Conservation (phyloP, 37 sponge, comb jelly and placozoan genomes). For the Dysidea cf. avara region DNA sequence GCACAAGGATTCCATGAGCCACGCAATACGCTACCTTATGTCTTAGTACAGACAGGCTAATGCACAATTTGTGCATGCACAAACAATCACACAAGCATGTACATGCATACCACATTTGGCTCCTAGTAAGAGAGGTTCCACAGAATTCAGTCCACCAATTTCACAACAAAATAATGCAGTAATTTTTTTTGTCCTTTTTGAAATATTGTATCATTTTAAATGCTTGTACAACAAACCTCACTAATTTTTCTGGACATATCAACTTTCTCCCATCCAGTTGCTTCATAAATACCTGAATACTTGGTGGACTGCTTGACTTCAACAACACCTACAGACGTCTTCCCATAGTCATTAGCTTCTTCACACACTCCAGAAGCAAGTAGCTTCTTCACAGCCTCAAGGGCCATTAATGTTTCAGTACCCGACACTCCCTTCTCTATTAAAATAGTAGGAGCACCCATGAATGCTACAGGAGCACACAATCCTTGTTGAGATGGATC, state of each 20-base stretch:
- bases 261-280: conserved; percentile 28
- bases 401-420: conserved; percentile 34
- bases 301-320: neutral
- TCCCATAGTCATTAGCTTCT: conserved; percentile 7
- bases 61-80: no score
- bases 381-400: conserved; percentile 35
- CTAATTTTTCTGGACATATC: no score
- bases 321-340: conserved; percentile 23
- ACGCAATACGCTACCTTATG: no score
- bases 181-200: conserved; percentile 48
- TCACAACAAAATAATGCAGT: conserved; percentile 59
- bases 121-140: conserved; percentile 75
- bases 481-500: conserved; percentile 13
- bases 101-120: conserved; percentile 27
- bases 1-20: no score
- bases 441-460: conserved; percentile 80
- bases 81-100: no score
- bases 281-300: neutral
- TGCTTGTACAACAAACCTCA: no score
- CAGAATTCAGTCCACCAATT: conserved; percentile 73
- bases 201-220: no score
- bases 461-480: conserved; percentile 53
- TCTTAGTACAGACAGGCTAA: no score
- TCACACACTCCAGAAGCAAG: conserved; percentile 58
- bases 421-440: conserved; percentile 69